Conservation (phyloP, 2,797 vertebrate genomes). For the Enteromius afrohamiltoni region DNA sequence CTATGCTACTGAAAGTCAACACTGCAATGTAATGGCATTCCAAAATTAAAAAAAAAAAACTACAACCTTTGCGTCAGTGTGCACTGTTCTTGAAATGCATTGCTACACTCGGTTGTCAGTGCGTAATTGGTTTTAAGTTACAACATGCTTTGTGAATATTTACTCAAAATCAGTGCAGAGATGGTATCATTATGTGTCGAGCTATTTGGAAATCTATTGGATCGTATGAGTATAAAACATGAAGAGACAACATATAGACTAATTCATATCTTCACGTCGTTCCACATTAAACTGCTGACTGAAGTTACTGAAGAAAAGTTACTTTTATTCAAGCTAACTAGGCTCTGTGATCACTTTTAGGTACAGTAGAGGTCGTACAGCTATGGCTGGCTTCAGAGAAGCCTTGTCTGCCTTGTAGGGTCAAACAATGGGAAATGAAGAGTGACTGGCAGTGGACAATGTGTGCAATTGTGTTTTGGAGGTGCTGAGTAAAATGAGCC, state of each 20-base stretch:
- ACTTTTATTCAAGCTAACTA: neutral
- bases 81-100: conserved; percentile 17
- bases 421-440: conserved; percentile 46
- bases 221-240: neutral
- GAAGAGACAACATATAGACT: neutral
- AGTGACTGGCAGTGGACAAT: conserved; percentile 38
- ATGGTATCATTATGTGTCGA: neutral
- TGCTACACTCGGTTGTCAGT: conserved; percentile 1
- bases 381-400: conserved; percentile 10
- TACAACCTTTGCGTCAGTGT: neutral
- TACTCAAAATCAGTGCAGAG: neutral
- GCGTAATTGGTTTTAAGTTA: conserved; percentile 15
- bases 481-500: conserved; percentile 57
- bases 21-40: conserved; percentile 55
- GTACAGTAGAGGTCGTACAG: neutral
- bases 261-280: neutral
- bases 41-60: conserved; percentile 40
- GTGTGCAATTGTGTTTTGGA: conserved; percentile 52
- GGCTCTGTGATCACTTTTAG: neutral
- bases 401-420: conserved; percentile 38
- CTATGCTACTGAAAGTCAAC: conserved; percentile 18
- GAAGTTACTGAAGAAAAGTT: neutral
- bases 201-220: neutral
- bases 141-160: conserved; percentile 27
- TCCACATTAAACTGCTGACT: neutral